Evolutionary conservation across 2,888 invertebrate species (phyloP), one percentile per base, ranked within the genome.

Genomic region (Macrophya annulata): DNA sequence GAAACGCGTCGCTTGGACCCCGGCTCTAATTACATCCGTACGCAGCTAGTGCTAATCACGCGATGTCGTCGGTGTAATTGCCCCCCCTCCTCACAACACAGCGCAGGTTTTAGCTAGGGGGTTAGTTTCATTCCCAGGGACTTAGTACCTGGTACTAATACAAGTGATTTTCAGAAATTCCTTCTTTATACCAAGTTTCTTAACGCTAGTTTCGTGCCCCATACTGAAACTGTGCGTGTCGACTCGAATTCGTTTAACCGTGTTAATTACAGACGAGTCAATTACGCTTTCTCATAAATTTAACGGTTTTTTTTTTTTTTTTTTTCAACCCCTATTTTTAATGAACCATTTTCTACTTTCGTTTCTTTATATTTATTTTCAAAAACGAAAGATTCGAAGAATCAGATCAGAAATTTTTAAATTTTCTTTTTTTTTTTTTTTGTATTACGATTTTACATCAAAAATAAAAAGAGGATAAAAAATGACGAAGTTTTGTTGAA

Each of bases 51-150:
- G 59, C 43, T 84, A 84, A 84, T 76, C 84, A 74, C 81, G 72
- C 76, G 55, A 84, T 55, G 84, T 84, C 84, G 76, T 84, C 74
- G 62, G 51, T 45, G 84, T 84, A 84, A 84, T 84, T 84, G 76
- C 59, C 62, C 43, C 71, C 25, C 37, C 25, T 15, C 31, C 31
- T n/a, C n/a, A n/a, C n/a, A n/a, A n/a, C n/a, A n/a, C n/a, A n/a
- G 31, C 31, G 1, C 31, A 31, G 17, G 76, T 74, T 84, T 59
- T 48, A 31, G 1, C 31, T 1, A 25, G 31, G 15, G 12, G 55
- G 37, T 17, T 45, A 17, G 83, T 31, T 48, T 12, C 55, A 48
- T 79, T 43, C 37, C 17, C 17, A 9, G 82, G 65, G 71, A 82
- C 43, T 62, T 25, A n/a, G 15, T 65, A 8, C 65, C 65, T 4